Evolutionary conservation across 2,888 invertebrate species (phyloP), one percentile per base, ranked within the genome.

Genomic region (Athrips mouffetella): DNA sequence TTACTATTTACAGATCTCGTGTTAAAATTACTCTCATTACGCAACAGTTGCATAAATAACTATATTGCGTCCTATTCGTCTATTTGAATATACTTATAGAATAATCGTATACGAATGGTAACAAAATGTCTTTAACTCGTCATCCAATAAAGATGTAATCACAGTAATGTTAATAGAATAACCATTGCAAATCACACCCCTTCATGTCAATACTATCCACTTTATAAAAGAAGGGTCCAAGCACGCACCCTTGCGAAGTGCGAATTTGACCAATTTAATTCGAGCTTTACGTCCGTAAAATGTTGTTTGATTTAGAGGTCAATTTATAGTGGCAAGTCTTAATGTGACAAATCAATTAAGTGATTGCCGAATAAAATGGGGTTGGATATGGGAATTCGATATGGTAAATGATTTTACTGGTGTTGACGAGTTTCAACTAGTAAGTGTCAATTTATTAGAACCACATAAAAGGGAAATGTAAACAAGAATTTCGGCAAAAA

Each of bases 131-230:
- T 37, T 21, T 5, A 10, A 20, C 21, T 3, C 10, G 3, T 21
- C 18, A 21, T 45, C 60, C 61, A 53, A 69, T 62, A 72, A 73
- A 71, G 70, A 77, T 73, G 80, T 78, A 79, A 79, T 81, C 73
- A 70, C 67, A 64, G 75, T 72, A 70, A 67, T 70, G 71, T 77
- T 81, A 85, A 86, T 85, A 84, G 79, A 83, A 83, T 85, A 80
- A 80, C 80, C 70, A 78, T 80, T 76, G 75, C 67, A 76, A 80
- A 80, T 80, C 78, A 73, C 77, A 83, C 84, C 86, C 84, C 80
- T 81, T 80, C 72, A 54, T 57, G 63, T 75, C 79, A 81, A 80
- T 73, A 70, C 60, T 70, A 76, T 80, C 71, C 67, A 71, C 60
- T 69, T 67, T 62, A 44, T 47, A 64, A 64, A 69, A 66, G 57